Percentiles rank a stretch among this genome's conserved stretches.
phyloP scores from a whole-genome alignment of 2,888 invertebrate genomes.

The Hyalella azteca region DNA sequence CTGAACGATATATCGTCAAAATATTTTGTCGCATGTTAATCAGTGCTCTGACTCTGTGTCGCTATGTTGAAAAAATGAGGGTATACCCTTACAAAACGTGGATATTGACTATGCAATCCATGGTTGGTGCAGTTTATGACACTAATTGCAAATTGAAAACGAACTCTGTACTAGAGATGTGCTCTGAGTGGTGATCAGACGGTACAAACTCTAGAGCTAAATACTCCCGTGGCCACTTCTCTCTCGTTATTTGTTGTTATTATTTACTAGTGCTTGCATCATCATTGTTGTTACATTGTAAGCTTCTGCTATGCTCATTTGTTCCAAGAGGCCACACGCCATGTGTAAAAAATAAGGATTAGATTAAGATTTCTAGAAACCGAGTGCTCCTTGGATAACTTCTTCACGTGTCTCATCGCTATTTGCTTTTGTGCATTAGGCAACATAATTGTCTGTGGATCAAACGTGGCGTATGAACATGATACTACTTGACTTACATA shows the following conservation, averaged over 20 bases:
- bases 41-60: constrained; percentile 1
- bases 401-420: too few species aligned
- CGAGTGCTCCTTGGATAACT: background rate
- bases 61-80: background rate
- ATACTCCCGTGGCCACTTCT: constrained; percentile 32
- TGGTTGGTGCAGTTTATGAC: background rate
- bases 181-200: constrained; percentile 12
- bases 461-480: too few species aligned
- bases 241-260: constrained; percentile 33
- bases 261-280: background rate
- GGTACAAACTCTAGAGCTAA: constrained; percentile 25
- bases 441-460: too few species aligned
- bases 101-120: background rate
- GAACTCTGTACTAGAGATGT: background rate
- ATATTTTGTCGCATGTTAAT: background rate
- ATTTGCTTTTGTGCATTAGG: constrained; percentile 16
- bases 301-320: constrained; percentile 33
- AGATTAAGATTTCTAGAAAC: background rate
- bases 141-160: too few species aligned
- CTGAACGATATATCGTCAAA: background rate
- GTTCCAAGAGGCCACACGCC: constrained; percentile 34
- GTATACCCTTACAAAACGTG: background rate
- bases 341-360: constrained; percentile 1
- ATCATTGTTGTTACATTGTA: constrained; percentile 29
- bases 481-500: too few species aligned